Evolutionary conservation across 2,888 invertebrate species (phyloP).

Genomic region (Rhogogaster chlorosoma): DNA sequence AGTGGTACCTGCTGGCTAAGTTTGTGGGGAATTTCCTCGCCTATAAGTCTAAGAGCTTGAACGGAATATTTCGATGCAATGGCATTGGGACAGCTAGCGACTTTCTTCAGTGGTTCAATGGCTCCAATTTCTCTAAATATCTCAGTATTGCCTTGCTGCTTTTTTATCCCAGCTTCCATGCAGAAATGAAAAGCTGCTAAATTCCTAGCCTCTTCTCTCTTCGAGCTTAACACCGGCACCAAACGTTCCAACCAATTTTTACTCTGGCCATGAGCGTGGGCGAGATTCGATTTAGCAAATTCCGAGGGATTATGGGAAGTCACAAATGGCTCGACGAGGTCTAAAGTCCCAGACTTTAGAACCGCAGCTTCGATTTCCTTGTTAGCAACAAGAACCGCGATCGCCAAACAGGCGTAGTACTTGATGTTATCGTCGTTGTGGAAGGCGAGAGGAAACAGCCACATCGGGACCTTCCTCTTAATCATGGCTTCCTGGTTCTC

Average conservation of each 20-base stretch:
- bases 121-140: slow-evolving; percentile 97
- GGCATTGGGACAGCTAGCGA: slow-evolving; percentile 98
- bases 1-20: slow-evolving; percentile 98
- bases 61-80: slow-evolving; percentile 98
- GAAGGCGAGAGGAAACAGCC: slow-evolving; percentile 98
- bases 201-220: slow-evolving; percentile 97
- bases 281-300: slow-evolving; percentile 94
- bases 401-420: slow-evolving; percentile 99
- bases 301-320: slow-evolving; percentile 96
- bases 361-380: slow-evolving; percentile 99
- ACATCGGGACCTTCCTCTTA: slow-evolving; percentile 94
- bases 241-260: slow-evolving; percentile 96
- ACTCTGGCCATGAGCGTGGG: slow-evolving; percentile 97
- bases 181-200: slow-evolving; percentile 99
- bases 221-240: slow-evolving; percentile 96
- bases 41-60: slow-evolving; percentile 93
- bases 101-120: slow-evolving; percentile 95
- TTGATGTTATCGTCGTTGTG: slow-evolving; percentile 98
- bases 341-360: slow-evolving; percentile 96
- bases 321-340: slow-evolving; percentile 98
- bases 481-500: slow-evolving; percentile 99
- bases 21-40: slow-evolving; percentile 98
- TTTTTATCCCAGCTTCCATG: slow-evolving; percentile 99
- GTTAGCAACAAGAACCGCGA: slow-evolving; percentile 97
- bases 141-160: slow-evolving; percentile 93